Evolutionary conservation across 2,888 invertebrate species (phyloP).

Genomic region (Lamellibrachia satsuma): DNA sequence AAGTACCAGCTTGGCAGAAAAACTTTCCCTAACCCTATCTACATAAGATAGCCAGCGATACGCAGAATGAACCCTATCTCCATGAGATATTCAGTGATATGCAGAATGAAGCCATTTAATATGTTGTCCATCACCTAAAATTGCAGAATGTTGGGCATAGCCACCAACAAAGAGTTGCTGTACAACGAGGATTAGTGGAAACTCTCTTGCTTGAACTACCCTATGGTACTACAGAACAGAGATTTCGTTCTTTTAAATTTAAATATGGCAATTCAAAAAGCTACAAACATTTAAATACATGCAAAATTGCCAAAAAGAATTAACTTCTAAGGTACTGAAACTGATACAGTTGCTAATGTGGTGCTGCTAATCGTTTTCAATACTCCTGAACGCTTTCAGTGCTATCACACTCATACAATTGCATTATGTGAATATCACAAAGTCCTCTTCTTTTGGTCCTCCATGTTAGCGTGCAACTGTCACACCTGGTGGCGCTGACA

Average conservation of each 20-base stretch:
- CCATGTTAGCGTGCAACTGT: not conserved
- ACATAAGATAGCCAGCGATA: not conserved
- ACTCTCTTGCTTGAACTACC: not conserved
- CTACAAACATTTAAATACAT: not conserved
- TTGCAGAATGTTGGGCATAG: not conserved
- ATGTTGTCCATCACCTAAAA: not conserved
- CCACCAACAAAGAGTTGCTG: not conserved
- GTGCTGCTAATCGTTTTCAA: not conserved
- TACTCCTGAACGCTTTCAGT: not conserved
- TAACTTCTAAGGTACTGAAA: not conserved
- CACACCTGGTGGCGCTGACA: conserved; percentile 12
- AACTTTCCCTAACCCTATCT: not conserved
- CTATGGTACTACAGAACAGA: not conserved
- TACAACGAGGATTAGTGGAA: not conserved
- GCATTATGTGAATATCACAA: not conserved
- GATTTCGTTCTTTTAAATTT: not conserved
- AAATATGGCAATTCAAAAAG: not conserved
- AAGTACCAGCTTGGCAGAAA: not conserved
- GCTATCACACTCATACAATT: not conserved
- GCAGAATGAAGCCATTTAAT: not conserved
- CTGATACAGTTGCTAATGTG: not conserved
- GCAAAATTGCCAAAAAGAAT: not conserved
- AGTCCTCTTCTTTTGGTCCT: not conserved
- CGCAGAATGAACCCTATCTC: not conserved
- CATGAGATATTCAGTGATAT: not conserved